Evolutionary conservation across 2,888 invertebrate genomes (phyloP).

Genomic region (Lottia scabra): DNA sequence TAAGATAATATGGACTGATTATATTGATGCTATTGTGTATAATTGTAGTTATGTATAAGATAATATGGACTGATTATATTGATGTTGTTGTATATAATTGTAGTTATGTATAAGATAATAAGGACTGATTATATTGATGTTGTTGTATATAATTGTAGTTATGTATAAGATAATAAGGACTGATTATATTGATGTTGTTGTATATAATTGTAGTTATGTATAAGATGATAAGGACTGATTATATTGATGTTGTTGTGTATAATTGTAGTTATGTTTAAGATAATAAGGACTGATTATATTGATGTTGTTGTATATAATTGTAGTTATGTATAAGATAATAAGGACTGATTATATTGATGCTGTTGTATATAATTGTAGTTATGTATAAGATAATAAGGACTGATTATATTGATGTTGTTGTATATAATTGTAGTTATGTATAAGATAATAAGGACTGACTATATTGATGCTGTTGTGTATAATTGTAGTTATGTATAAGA

Average conservation of each 20-base stretch:
- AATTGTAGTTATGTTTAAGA: neutral
- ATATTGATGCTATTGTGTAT: neutral
- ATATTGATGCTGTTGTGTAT: neutral
- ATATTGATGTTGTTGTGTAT: neutral
- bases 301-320: neutral
- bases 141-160: neutral
- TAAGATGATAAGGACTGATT: neutral
- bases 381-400: neutral
- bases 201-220: neutral
- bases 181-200: neutral
- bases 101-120: neutral
- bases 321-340: neutral
- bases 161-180: neutral
- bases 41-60: neutral
- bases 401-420: neutral
- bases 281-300: neutral
- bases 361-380: neutral
- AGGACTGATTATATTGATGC: neutral
- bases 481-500: neutral
- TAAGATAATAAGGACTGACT: neutral
- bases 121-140: neutral
- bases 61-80: neutral
- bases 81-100: neutral
- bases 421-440: neutral
- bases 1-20: neutral